Base-by-base conservation (phyloP, 2,797 vertebrate genomes). In the Pseudopleuronectes americanus region DNA sequence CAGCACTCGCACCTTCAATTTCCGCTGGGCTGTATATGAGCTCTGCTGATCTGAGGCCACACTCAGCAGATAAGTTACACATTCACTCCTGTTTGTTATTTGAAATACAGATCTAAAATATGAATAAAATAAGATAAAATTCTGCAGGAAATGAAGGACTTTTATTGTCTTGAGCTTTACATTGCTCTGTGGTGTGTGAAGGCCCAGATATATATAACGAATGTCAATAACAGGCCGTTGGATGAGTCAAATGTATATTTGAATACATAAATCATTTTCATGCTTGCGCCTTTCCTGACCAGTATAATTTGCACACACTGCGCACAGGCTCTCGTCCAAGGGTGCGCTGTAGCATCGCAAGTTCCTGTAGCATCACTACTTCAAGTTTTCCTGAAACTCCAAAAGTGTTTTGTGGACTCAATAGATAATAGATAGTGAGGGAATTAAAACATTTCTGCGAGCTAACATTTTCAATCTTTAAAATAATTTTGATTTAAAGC, bases 1-100 rank as follows among this genome's bases (percentile, higher is more conserved):
- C 74, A 62, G 64, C 64, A 41, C 38, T 74, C 43, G 60, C 62
- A 60, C 65, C 57, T 80, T 80, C 75, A 77, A 62, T 81, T 75
- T 79, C 67, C 67, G 71, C 57, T 61, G 12, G 33, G 59, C 53
- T 38, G 69, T 51, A 68, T 66, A 74, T 74, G 57, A 71, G 38
- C 45, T 38, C 7, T 71, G 71, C 45, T 57, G 58, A 58, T 79
- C 52, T 56, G 53, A 38, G 8, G 41, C 48, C 28, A 63, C 60
- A 41, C 61, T 48, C 8, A 70, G 51, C 58, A 64, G 62, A 81
- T 74, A 6, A 62, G 79, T 47, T 58, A 57, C 54, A 79, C 65
- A 70, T 66, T 36, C 63, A 68, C 16, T 54, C 45, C 26, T 57
- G 12, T 61, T 59, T 64, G 23, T 24, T 58, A 55, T 68, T 64